Evolutionary conservation across 2,113 vertebrate species (phyloP), one percentile per base, ranked within the genome.

Genomic region (Gracilinanus agilis): DNA sequence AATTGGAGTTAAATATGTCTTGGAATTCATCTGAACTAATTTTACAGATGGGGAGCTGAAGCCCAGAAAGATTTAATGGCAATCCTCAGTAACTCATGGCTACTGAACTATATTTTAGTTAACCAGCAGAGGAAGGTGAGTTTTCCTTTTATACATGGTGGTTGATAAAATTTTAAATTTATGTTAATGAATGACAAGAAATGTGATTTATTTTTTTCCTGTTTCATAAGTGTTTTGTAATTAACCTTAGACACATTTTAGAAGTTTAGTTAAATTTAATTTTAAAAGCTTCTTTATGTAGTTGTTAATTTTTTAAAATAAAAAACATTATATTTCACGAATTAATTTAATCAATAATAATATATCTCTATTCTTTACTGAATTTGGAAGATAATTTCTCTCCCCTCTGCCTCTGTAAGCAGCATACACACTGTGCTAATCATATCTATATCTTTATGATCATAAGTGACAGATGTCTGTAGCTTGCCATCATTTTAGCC

Each of bases 391-490:
- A 94, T 98, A 96, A 97, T 97, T 98, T 49, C 97, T 97, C 94
- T 96, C 5, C 97, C 88, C 92, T 95, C 91, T 91, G 44, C 44
- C 55, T 96, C 29, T 97, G 90, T 92, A 91, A 97, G 83, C 93
- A 91, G 93, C 97, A 53, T 44, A 94, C 95, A 67, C 44, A 55
- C 58, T 97, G 67, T 96, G 95, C 97, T 95, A 98, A 97, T 98
- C 93, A 97, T 61, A 96, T 54, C 55, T 89, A 0, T 95, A 96
- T 97, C 96, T 92, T 94, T 97, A 88, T 97, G 97, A 97, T 97
- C 97, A 40, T 97, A 98, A 98, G 83, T 98, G 98, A 98, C 98
- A 98, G 97, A 97, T 93, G 54, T 98, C 97, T 98, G 97, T 95
- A 96, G 93, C 96, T 97, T 88, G 90, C 89, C 95, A 97, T 98